Conservation (phyloP, 2,113 vertebrate species). For the Nothoprocta pentlandii region DNA sequence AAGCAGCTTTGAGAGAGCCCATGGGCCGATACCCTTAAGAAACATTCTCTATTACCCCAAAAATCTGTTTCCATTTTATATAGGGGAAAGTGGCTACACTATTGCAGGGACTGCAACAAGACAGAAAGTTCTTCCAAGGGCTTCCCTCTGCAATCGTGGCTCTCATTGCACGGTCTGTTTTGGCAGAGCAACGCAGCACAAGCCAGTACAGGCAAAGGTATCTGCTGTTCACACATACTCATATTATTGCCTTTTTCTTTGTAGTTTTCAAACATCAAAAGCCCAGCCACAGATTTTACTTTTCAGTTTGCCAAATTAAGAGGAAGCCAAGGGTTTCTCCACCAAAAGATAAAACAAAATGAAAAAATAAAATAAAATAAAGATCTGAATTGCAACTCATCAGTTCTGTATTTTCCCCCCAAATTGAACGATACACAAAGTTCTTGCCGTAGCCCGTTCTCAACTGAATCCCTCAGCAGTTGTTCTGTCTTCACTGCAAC, state of each 20-base stretch:
- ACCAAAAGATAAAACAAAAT: too few species aligned
- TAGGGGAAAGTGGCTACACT: not conserved
- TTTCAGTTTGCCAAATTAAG: not conserved
- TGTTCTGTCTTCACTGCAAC: not conserved
- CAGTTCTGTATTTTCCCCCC: not conserved
- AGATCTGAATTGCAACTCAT: not conserved
- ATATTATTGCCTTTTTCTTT: not conserved
- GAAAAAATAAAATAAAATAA: too few species aligned
- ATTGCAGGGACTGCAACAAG: not conserved
- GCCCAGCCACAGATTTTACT: not conserved
- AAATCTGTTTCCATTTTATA: not conserved
- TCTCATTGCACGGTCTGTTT: not conserved
- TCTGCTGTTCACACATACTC: not conserved
- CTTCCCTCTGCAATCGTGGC: not conserved
- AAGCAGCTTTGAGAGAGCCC: not conserved
- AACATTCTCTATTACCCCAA: not conserved
- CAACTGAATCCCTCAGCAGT: fast-evolving
- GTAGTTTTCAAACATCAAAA: not conserved
- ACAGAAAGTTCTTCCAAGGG: not conserved
- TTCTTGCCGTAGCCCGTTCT: not conserved
- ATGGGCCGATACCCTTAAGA: not conserved
- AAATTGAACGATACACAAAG: not conserved
- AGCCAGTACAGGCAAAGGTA: too few species aligned
- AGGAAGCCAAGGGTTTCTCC: not conserved
- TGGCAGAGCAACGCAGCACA: not conserved